Evolutionary conservation across 2,113 vertebrate species (phyloP), one percentile per base, ranked within the genome.

Genomic region (Cynoglossus semilaevis): DNA sequence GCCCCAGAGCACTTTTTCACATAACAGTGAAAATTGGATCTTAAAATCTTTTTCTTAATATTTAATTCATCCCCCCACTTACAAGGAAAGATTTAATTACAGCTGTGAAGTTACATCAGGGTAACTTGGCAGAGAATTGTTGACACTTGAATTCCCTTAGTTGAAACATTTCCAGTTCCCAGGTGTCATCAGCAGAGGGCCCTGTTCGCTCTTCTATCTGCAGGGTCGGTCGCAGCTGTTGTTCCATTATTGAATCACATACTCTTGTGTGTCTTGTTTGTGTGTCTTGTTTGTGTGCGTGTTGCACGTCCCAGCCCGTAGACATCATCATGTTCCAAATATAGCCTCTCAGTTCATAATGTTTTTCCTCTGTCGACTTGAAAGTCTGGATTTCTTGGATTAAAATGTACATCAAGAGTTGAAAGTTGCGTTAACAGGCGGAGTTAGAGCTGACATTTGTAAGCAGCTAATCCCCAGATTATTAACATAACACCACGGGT

Each of bases 401-500:
- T n/a, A 46, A 36, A 36, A 17, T 36, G 14, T 15, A 2, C 34
- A 41, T 51, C 34, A 11, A 15, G 10, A 16, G 5, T 6, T 16
- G 15, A 15, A 6, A 15, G 50, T 37, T 5, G 17, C 14, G 37
- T 11, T 42, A 13, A 16, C 18, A 5, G 14, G 19, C 7, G 1
- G 15, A 15, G 35, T 37, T 8, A 6, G 48, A n/a, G 11, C 10
- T 12, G 1, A 41, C 38, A 41, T 67, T n/a, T 8, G 38, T 42
- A 15, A 57, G 35, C 66, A 40, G 46, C 66, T 66, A 67, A 81
- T 19, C 76, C 46, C 62, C 55, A 45, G 51, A 61, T 69, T 67
- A 69, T 65, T 68, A 58, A 36, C 19, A 56, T 29, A 41, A 66
- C 43, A 50, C n/a, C 15, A 14, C 38, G 35, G 49, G 49, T 9